Percentiles rank a stretch among this genome's conserved stretches.
Evolutionary conservation across 2,888 invertebrate species (phyloP).

Genomic region (Hypena proboscidalis): DNA sequence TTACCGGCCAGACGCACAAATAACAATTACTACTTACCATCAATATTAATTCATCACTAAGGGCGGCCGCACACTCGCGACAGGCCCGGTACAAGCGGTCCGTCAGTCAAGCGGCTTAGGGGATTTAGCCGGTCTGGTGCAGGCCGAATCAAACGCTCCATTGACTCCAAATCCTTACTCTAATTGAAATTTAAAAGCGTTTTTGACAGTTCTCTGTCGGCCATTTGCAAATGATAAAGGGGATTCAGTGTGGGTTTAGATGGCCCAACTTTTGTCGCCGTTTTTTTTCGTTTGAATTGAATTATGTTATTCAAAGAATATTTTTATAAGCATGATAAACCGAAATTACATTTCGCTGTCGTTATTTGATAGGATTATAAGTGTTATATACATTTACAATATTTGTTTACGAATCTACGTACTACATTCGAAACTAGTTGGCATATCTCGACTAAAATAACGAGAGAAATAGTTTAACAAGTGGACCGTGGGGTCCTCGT

Average conservation of each 20-base stretch:
- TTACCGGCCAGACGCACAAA: constrained; percentile 16
- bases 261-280: constrained; percentile 22
- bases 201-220: constrained; percentile 60
- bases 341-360: too few species aligned
- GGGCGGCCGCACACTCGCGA: constrained; percentile 34
- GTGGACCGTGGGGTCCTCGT: too few species aligned
- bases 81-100: constrained; percentile 43
- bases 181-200: constrained; percentile 70
- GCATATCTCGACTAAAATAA: too few species aligned
- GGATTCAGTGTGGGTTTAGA: constrained; percentile 32
- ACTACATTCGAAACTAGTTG: too few species aligned
- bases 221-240: constrained; percentile 51
- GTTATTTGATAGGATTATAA: too few species aligned
- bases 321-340: too few species aligned
- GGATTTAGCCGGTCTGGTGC: constrained; percentile 54
- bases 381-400: too few species aligned
- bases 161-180: constrained; percentile 59
- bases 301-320: too few species aligned
- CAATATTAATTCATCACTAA: constrained; percentile 38
- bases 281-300: too few species aligned
- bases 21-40: constrained; percentile 31
- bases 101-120: constrained; percentile 60
- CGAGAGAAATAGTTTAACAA: too few species aligned
- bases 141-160: constrained; percentile 64
- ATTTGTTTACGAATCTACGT: too few species aligned